Percentiles rank a stretch among this genome's conserved stretches.
Conservation (phyloP, 2,888 invertebrate species). For the Perizoma flavofasciatum region DNA sequence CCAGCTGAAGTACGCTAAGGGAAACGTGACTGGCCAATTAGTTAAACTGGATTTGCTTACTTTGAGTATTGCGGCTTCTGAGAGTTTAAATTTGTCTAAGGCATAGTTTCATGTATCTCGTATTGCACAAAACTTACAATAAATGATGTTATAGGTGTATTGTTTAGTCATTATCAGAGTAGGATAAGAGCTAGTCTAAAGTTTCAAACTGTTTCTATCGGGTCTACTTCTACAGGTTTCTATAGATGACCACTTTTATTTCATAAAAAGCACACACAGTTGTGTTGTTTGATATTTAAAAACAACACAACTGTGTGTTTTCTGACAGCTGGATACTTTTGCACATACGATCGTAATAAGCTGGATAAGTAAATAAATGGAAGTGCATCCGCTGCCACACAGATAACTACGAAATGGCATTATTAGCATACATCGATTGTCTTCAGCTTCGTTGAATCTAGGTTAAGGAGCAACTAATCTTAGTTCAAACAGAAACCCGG, state of each 20-base stretch:
- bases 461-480: constrained; percentile 44
- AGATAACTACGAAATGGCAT: constrained; percentile 62
- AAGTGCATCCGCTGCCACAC: constrained; percentile 59
- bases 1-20: constrained; percentile 45
- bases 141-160: not conserved
- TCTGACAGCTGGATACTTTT: too few species aligned
- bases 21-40: constrained; percentile 42
- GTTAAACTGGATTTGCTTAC: constrained; percentile 35
- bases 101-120: constrained; percentile 8
- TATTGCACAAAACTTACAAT: not conserved
- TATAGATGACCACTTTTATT: too few species aligned
- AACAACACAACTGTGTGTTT: too few species aligned
- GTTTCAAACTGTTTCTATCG: too few species aligned
- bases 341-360: too few species aligned
- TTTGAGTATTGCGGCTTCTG: constrained; percentile 23
- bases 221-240: too few species aligned
- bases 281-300: too few species aligned
- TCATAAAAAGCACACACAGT: too few species aligned
- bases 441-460: constrained; percentile 55
- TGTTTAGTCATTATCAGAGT: not conserved
- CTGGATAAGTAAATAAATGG: constrained; percentile 46
- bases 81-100: constrained; percentile 15
- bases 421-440: constrained; percentile 69
- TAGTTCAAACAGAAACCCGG: constrained; percentile 38
- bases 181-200: too few species aligned